These are phyloP conservation scores for Ostrea denselamellosa DNA, from an alignment of 1,140 invertebrate genomes.

Conservation along the genomic window DNA sequence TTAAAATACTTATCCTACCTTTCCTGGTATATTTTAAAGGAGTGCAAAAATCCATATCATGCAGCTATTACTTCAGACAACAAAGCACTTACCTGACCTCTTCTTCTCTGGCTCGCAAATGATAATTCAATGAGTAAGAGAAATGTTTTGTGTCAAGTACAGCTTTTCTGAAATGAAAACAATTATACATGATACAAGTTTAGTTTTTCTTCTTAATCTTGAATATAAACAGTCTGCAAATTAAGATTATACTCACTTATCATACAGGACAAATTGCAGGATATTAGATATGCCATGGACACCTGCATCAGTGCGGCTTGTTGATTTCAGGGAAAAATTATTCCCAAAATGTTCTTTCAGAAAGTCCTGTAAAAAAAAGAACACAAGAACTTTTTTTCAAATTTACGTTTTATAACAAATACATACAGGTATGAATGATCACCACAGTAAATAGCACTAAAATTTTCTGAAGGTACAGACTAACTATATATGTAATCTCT, in stretches of 20 bases:
- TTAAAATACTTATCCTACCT: too few species aligned
- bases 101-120: background rate
- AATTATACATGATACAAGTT: background rate
- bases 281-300: conserved; percentile 4
- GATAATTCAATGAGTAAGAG: background rate
- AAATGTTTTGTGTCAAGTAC: background rate
- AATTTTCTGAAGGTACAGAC: too few species aligned
- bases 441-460: too few species aligned
- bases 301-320: conserved; percentile 8
- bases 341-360: background rate
- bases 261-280: background rate
- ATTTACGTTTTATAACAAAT: too few species aligned
- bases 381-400: too few species aligned
- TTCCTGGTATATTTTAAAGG: too few species aligned
- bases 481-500: too few species aligned
- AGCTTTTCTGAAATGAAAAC: background rate
- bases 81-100: background rate
- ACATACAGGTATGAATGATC: too few species aligned
- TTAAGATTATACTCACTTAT: background rate
- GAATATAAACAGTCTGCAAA: too few species aligned
- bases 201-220: too few species aligned
- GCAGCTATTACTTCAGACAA: background rate
- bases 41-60: too few species aligned
- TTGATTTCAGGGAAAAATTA: background rate
- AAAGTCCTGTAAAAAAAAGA: background rate